A percentile compares a stretch with the other conserved stretches of the same genome.
Conservation (phyloP, 2,113 vertebrate species). For the Entomyzon cyanotis region DNA sequence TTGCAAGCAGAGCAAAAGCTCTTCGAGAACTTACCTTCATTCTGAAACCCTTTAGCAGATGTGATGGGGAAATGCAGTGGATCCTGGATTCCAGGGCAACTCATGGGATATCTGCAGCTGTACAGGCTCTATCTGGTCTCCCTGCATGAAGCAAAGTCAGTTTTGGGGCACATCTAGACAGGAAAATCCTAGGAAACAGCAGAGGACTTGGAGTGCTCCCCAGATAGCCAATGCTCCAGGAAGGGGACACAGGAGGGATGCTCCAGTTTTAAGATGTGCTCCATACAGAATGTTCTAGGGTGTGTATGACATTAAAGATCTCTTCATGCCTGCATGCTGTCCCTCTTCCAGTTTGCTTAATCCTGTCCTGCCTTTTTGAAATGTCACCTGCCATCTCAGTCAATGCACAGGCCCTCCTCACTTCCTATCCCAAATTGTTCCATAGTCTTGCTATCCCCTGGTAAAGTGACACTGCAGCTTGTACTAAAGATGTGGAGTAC, state of each 20-base stretch:
- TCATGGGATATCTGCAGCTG: background rate
- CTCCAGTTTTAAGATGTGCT: background rate
- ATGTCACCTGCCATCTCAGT: conserved; percentile 22
- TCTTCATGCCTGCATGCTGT: background rate
- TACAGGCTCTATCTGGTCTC: background rate
- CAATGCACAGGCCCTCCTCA: background rate
- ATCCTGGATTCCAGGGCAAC: background rate
- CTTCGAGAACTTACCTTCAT: background rate
- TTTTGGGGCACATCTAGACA: background rate
- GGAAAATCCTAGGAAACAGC: background rate
- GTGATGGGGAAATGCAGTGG: background rate
- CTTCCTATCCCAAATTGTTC: conserved; percentile 26
- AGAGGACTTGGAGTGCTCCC: background rate
- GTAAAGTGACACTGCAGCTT: conserved; percentile 37
- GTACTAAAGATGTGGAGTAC: background rate
- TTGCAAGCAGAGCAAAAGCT: background rate
- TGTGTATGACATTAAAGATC: background rate
- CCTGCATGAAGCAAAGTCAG: background rate
- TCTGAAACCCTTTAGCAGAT: background rate
- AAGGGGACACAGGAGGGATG: background rate
- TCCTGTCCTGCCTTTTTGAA: conserved; percentile 7
- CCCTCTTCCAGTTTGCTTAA: conserved; percentile 11
- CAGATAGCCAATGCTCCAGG: background rate
- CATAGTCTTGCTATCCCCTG: background rate
- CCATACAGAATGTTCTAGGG: background rate